phyloP scores from a whole-genome alignment of 2,113 vertebrate species.

The Vombatus ursinus region DNA sequence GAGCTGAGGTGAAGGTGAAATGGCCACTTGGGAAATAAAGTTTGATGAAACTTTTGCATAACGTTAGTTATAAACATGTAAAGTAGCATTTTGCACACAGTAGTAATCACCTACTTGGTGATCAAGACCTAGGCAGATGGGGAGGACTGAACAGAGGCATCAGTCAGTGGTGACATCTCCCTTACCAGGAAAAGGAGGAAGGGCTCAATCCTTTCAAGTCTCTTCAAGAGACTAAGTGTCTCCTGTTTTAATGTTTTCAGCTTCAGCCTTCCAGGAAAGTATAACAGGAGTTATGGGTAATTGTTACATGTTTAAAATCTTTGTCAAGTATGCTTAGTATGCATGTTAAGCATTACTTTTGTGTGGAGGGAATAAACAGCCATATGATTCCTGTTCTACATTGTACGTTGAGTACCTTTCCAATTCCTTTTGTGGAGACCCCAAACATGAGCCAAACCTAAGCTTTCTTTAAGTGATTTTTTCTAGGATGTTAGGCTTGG shows the following conservation, averaged over 20 bases:
- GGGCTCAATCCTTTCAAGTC: neutral
- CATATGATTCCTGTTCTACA: neutral
- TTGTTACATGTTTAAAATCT: neutral
- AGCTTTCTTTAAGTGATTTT: neutral
- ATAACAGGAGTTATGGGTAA: neutral
- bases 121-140: neutral
- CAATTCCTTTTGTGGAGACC: neutral
- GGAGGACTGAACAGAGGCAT: neutral
- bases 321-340: neutral
- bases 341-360: neutral
- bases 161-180: neutral
- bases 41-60: slow-evolving; percentile 64
- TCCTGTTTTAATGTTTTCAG: neutral
- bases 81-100: neutral
- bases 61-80: slow-evolving; percentile 39
- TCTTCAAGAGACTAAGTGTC: neutral
- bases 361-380: neutral
- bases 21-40: slow-evolving; percentile 48
- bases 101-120: neutral
- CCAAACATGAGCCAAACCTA: neutral
- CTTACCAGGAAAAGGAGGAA: neutral
- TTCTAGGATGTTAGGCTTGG: neutral
- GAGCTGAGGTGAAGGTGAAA: too few relatives aligned
- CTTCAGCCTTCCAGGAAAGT: neutral
- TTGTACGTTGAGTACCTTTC: neutral